Base-by-base conservation (phyloP, 2,113 vertebrate genomes). In the Xerus inauris region DNA sequence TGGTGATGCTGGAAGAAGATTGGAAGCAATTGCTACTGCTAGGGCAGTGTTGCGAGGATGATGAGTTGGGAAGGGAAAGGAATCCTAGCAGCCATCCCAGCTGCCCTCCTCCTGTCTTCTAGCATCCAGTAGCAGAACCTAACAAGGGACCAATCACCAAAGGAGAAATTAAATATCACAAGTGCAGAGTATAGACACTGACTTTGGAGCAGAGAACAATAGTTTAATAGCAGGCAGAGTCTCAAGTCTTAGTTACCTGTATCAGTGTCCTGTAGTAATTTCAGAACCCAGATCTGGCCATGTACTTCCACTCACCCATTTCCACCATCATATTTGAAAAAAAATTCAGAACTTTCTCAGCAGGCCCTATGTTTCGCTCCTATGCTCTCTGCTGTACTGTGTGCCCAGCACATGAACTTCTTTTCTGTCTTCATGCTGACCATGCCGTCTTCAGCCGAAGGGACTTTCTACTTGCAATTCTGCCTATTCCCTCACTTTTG, bases 371-470 rank as follows among this genome's bases (percentile, higher is more conserved):
- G 0, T 47, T 8, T 19, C 28, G 22, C n/a, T 51, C 7, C 30
- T 5, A 45, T 11, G 24, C 4, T 71, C 47, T 38, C 42, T 42
- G 76, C 59, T 7, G 59, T 3, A 7, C 35, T 24, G 1, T 14
- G 13, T 10, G 14, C 14, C 11, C 40, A 32, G 20, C 9, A 6
- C 45, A 54, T n/a, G 1, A 6, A 40, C 12, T 40, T 49, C 17
- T 14, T 28, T 3, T 11, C 62, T 20, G 4, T 17, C 49, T 22
- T 22, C 71, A 2, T 0, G 30, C 3, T 73, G 35, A 19, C 14
- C 0, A 2, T 1, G 13, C 51, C n/a, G 42, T n/a, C 76, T 14
- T 30, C 11, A 0, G n/a, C 9, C 83, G 38, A 4, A 45, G 10
- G 26, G 30, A 14, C 35, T 72, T 5, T n/a, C 12, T 9, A 0